Percentiles rank a stretch among this genome's conserved stretches.
These are phyloP conservation scores for Rhegmatorhina hoffmannsi DNA, from an alignment of 2,113 vertebrate species.

Conservation along the genomic window DNA sequence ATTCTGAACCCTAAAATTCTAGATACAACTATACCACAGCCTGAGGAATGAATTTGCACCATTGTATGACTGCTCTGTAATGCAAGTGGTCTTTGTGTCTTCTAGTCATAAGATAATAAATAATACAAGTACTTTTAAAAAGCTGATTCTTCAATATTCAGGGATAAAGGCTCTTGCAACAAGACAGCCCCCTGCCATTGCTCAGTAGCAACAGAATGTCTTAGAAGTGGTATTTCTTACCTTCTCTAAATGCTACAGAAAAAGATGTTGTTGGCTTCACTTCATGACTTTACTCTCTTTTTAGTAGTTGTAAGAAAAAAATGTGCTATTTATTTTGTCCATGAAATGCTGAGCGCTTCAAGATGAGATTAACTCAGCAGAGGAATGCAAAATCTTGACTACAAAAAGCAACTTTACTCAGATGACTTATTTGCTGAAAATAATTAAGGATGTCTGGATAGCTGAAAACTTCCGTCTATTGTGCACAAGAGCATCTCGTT, in stretches of 20 bases:
- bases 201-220: neutral
- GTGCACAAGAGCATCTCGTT: neutral
- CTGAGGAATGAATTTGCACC: neutral
- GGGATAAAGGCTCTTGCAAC: neutral
- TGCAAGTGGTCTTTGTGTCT: neutral
- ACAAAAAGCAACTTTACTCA: neutral
- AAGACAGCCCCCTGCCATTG: neutral
- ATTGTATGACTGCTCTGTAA: neutral
- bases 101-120: neutral
- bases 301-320: neutral
- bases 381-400: neutral
- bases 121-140: neutral
- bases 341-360: neutral
- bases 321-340: neutral
- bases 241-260: neutral
- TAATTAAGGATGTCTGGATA: neutral
- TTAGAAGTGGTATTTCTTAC: neutral
- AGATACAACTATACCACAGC: neutral
- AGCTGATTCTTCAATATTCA: neutral
- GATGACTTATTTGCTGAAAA: neutral
- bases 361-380: neutral
- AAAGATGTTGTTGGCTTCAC: neutral
- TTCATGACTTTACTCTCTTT: neutral
- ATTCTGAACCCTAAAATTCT: neutral
- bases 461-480: neutral